These are phyloP conservation scores for Eurytoma adleriae DNA, from an alignment of 2,888 invertebrate genomes.

Conservation along the genomic window DNA sequence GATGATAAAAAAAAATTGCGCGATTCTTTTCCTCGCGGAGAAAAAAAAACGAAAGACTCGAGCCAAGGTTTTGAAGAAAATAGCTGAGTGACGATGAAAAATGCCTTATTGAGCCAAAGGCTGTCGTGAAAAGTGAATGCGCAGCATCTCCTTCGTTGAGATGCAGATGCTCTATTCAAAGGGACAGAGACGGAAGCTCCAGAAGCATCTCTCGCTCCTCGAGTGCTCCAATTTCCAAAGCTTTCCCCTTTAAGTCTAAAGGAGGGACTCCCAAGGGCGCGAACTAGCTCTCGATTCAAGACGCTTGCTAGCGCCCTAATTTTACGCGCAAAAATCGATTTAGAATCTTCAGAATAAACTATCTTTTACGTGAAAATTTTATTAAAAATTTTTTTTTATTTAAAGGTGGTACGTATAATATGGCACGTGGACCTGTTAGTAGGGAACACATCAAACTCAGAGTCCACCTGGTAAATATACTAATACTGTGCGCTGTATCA, in stretches of 20 bases:
- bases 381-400: too few species aligned
- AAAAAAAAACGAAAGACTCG: constrained; percentile 3
- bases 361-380: neutral
- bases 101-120: neutral
- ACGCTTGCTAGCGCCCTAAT: neutral
- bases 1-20: too few species aligned
- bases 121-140: constrained; percentile 15
- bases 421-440: too few species aligned
- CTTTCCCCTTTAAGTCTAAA: constrained; percentile 1
- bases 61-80: neutral
- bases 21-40: neutral
- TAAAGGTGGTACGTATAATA: too few species aligned
- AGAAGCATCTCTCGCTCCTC: neutral
- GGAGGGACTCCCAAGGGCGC: constrained; percentile 28
- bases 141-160: neutral
- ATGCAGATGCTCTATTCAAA: constrained; percentile 13
- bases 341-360: too few species aligned
- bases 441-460: too few species aligned
- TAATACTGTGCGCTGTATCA: too few species aligned
- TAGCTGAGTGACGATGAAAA: too few species aligned
- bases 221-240: constrained; percentile 44
- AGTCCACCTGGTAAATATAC: too few species aligned
- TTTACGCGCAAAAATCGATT: neutral
- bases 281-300: constrained; percentile 32
- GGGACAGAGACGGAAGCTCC: neutral